Evolutionary conservation across 2,113 vertebrate species (phyloP).

Genomic region (Spheniscus mendiculus): DNA sequence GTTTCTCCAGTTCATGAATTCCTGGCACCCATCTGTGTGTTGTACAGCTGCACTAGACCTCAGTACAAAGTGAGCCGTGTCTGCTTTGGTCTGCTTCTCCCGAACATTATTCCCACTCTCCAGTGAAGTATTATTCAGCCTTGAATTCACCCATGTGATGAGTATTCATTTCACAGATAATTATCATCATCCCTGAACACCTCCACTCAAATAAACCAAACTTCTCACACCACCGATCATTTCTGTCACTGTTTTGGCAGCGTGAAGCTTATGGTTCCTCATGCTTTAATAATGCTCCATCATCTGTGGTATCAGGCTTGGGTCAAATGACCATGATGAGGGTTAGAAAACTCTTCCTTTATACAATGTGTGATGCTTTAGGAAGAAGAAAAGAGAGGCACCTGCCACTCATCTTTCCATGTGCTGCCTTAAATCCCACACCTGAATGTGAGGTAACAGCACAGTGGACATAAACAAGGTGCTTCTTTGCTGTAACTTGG

Average conservation of each 20-base stretch:
- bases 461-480: neutral
- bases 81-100: neutral
- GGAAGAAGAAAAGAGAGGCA: neutral
- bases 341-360: neutral
- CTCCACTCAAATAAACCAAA: neutral
- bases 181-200: neutral
- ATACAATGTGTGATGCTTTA: neutral
- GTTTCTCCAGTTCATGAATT: neutral
- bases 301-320: neutral
- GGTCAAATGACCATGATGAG: neutral
- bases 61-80: neutral
- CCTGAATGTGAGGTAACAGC: neutral
- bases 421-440: neutral
- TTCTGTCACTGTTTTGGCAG: neutral
- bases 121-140: neutral
- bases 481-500: neutral
- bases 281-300: neutral
- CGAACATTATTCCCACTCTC: neutral
- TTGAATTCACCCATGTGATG: slow-evolving; percentile 4
- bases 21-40: neutral
- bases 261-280: neutral
- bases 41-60: neutral
- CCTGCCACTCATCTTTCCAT: neutral
- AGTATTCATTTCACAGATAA: slow-evolving; percentile 48
- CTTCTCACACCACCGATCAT: neutral